Conservation (phyloP, 2,113 vertebrate genomes). For the Zapornia atra region DNA sequence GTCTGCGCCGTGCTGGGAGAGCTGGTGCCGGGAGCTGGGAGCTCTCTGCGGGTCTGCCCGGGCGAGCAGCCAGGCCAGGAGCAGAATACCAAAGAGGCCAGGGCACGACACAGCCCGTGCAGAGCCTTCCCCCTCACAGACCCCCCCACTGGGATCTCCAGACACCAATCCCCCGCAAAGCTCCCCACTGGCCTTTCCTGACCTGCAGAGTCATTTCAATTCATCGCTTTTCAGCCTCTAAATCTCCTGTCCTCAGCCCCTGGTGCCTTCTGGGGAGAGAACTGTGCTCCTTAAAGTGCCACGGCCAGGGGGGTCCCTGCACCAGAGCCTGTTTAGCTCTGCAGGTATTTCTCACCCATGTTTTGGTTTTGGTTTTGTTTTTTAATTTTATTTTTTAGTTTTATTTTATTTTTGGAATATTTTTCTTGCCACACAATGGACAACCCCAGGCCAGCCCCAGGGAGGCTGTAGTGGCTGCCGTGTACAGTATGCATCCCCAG, state of each 20-base stretch:
- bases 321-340: background rate
- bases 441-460: background rate
- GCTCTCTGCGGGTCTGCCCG: conserved; percentile 72
- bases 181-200: conserved; percentile 50
- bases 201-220: conserved; percentile 39
- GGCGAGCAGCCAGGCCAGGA: background rate
- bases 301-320: background rate
- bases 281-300: background rate
- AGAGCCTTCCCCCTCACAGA: background rate
- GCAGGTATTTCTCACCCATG: background rate
- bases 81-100: background rate
- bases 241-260: conserved; percentile 43
- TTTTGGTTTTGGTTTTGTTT: no score
- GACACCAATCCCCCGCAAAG: conserved; percentile 34
- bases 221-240: conserved; percentile 29
- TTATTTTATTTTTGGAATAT: background rate
- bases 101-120: background rate
- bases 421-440: background rate
- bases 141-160: background rate
- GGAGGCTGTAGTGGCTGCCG: background rate
- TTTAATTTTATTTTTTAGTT: no score
- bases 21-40: conserved; percentile 73
- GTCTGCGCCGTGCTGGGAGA: conserved; percentile 73
- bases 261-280: background rate
- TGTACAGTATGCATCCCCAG: no score